Evolutionary conservation across 2,888 invertebrate species (phyloP), one percentile per base, ranked within the genome.

Genomic region (Shargacucullia verbasci): DNA sequence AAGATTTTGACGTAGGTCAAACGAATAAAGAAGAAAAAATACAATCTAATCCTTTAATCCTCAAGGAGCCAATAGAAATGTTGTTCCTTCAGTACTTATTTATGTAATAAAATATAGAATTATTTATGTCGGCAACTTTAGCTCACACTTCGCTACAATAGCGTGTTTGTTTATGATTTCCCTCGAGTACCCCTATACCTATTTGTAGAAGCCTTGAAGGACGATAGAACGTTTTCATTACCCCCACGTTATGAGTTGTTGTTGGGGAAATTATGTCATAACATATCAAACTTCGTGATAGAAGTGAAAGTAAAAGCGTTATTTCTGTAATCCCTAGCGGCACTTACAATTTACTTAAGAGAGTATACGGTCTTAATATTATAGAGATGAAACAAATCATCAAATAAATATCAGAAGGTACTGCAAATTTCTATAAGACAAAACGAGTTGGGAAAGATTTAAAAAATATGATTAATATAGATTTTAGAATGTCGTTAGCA

Each of bases 171-270:
- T 73, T 71, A 76, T 76, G 75, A 77, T 76, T 76, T 76, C 75
- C 75, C 77, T 60, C 37, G 77, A 66, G 77, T 43, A 64, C 59
- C 69, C 56, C 62, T 66, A 66, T 59, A 75, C 77, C 74, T 75
- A 73, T 77, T 75, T 74, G 77, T 74, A 66, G 73, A 68, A 76
- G 64, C 75, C 77, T 76, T 76, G 59, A 73, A 76, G 74, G 61
- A 65, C 49, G 52, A 73, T 76, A 76, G 66, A 73, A 68, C 68
- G 69, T 77, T 76, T 76, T 76, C 74, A 76, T 76, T 76, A 73
- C 60, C 68, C 60, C 68, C 55, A 59, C 35, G 65, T 66, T 75
- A 76, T 73, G 59, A 54, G 61, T 65, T 75, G 67, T 70, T 76
- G 59, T 47, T 45, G 53, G 54, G 68, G 49, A 59, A 72, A 76